Evolutionary conservation across 2,797 vertebrate species (phyloP).

Genomic region (Helostoma temminkii): DNA sequence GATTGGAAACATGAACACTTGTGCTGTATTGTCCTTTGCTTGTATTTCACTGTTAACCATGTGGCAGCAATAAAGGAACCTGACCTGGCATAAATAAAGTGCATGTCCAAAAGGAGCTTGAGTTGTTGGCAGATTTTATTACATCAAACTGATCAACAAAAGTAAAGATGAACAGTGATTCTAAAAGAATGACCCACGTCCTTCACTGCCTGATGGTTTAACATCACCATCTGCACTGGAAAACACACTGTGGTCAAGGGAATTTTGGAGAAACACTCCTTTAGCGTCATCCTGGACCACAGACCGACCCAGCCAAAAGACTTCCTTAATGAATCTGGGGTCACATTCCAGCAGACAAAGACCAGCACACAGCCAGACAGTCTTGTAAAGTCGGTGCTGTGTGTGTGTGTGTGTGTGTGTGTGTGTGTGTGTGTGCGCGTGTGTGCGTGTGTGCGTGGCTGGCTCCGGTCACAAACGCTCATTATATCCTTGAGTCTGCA

Average conservation of each 20-base stretch:
- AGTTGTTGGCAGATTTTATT: too few species aligned
- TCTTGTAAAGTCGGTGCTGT: slow-evolving; percentile 32
- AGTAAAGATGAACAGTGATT: too few species aligned
- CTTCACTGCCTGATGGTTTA: slow-evolving; percentile 35
- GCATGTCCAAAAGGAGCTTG: too few species aligned
- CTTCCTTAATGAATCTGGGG: slow-evolving; percentile 65
- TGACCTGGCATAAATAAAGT: too few species aligned
- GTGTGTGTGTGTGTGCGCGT: neutral
- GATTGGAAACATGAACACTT: too few species aligned
- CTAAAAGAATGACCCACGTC: slow-evolving; percentile 31
- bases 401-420: neutral
- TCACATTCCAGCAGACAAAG: slow-evolving; percentile 76
- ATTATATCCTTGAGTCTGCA: slow-evolving; percentile 60
- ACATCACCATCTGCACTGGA: slow-evolving; percentile 24
- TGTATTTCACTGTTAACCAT: too few species aligned
- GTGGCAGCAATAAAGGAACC: too few species aligned
- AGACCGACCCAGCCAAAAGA: slow-evolving; percentile 35
- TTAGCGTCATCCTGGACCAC: slow-evolving; percentile 51
- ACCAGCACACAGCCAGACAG: slow-evolving; percentile 57
- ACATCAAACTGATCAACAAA: too few species aligned
- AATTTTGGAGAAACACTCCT: slow-evolving; percentile 51
- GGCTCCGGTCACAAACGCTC: slow-evolving; percentile 62
- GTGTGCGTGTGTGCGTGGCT: slow-evolving; percentile 6
- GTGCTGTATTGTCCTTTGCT: too few species aligned
- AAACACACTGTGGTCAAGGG: slow-evolving; percentile 44